Evolutionary conservation across 2,888 invertebrate species (phyloP).

Genomic region (Tetheella fluctuosa): DNA sequence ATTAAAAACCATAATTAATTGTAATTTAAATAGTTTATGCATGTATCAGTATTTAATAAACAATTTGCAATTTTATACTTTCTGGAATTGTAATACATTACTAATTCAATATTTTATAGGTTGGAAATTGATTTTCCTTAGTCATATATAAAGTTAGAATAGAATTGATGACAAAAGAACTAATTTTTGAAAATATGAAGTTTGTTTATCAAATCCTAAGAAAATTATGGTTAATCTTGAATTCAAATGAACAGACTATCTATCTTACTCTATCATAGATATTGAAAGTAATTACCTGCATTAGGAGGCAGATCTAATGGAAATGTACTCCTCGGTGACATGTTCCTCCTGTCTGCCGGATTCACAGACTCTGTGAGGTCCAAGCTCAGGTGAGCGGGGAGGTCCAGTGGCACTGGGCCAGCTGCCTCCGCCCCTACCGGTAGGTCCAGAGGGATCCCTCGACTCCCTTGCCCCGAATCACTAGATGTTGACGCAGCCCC

Average conservation of each 20-base stretch:
- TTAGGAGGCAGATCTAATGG: conserved; percentile 77
- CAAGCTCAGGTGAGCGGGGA: conserved; percentile 69
- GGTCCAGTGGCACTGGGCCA: conserved; percentile 64
- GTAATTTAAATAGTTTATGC: neutral
- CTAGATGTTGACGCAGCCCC: conserved; percentile 62
- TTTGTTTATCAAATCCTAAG: no score
- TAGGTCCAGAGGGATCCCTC: conserved; percentile 68
- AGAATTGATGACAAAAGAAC: no score
- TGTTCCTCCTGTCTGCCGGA: conserved; percentile 72
- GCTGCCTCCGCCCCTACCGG: conserved; percentile 67
- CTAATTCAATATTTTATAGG: no score
- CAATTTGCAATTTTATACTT: no score
- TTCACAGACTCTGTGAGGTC: conserved; percentile 80
- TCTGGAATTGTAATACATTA: neutral
- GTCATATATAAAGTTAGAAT: no score
- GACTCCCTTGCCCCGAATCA: conserved; percentile 52
- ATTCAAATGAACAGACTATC: no score
- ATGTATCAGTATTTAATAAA: neutral
- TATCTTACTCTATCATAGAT: neutral
- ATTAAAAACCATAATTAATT: neutral
- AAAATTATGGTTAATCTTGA: no score
- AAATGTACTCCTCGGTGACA: conserved; percentile 71
- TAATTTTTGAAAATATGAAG: no score
- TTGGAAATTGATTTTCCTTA: no score
- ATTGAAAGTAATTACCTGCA: conserved; percentile 60